Base-by-base conservation (phyloP, 2,888 invertebrate genomes). In the Nasonia oneida region DNA sequence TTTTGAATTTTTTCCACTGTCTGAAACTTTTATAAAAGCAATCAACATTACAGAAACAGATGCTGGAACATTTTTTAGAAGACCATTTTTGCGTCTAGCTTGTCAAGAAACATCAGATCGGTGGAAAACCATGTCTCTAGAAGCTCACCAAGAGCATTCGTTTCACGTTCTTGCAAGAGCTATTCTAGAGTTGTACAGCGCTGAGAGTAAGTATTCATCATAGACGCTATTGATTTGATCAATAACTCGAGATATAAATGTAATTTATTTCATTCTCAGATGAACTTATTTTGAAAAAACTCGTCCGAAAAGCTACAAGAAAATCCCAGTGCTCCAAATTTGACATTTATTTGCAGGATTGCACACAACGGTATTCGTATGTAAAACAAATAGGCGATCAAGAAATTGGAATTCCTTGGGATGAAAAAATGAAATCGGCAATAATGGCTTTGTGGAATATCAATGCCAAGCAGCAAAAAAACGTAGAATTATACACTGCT, bases 61-160 rank as follows among this genome's bases (percentile, higher is more conserved):
- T 33, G 94, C 93, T 0, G 89, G 90, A 42, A 90, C 92, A 70
- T 95, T 95, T 89, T 93, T 97, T 85, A 94, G 92, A 74, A 93
- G 95, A 39, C 96, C 97, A 0, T 97, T 97, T 92, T 92, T 97
- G 90, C 94, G 97, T 88, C 90, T 97, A 84, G 97, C 96, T 2
- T 96, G 96, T 78, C 97, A 97, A 90, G 95, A 96, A 89, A 94
- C 95, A 0, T 93, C 94, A n/a, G 91, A 93, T 10, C 93, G 94
- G 64, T 96, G 95, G 94, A 91, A 92, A 42, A 91, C 94, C 64
- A 94, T 95, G 92, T 93, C 94, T 75, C 91, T 93, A 79, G 88
- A 91, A 1, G 91, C 94, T 12, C 95, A 95, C 89, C 78, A 94
- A 92, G 47, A 90, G 84, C 93, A 93, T 89, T 90, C 93, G 0